Evolutionary conservation across 2,113 vertebrate species (phyloP).

Genomic region (Casuarius casuarius): DNA sequence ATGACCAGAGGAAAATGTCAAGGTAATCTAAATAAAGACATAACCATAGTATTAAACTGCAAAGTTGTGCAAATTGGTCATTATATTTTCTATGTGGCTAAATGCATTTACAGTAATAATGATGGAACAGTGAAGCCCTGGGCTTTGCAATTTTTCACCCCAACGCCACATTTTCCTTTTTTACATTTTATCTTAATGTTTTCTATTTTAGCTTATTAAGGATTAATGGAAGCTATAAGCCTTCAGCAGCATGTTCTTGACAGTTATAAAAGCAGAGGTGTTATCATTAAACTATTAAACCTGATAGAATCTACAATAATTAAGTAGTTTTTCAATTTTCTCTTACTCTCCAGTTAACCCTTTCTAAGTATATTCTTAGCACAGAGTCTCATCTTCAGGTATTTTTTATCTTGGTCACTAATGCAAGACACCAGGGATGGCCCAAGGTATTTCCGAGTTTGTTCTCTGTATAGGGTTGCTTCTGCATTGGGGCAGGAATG

Average conservation of each 20-base stretch:
- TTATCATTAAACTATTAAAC: background rate
- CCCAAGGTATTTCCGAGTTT: background rate
- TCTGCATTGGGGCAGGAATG: accelerated
- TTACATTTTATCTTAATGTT: background rate
- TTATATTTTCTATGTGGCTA: background rate
- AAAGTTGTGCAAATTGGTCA: background rate
- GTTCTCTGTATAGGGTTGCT: accelerated
- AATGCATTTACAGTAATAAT: background rate
- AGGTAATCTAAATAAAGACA: background rate
- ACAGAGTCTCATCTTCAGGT: background rate
- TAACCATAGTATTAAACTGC: background rate
- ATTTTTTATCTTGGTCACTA: background rate
- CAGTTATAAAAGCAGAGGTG: background rate
- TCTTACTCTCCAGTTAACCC: background rate
- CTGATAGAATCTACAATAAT: background rate
- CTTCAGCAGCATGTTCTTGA: background rate
- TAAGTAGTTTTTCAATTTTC: background rate
- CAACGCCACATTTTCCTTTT: background rate
- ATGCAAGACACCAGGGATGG: background rate
- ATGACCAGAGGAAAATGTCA: background rate
- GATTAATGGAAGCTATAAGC: background rate
- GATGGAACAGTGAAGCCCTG: background rate
- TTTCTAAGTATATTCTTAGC: background rate
- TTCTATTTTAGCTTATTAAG: background rate
- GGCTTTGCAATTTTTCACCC: background rate